A percentile compares a stretch with the other conserved stretches of the same genome.
Evolutionary conservation across 2,888 invertebrate genomes (phyloP).

Genomic region (Amorpha juglandis): DNA sequence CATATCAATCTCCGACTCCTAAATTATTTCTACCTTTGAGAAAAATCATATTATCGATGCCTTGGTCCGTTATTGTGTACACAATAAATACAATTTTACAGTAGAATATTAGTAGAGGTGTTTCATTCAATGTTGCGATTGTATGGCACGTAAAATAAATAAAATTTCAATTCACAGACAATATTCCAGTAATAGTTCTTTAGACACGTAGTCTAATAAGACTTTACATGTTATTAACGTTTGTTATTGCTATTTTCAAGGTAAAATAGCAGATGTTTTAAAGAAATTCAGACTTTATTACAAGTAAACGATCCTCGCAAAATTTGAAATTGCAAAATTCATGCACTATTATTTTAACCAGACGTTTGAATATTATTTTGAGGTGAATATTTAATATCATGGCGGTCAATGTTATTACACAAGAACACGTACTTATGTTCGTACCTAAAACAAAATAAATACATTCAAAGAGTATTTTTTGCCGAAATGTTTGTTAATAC

Average conservation of each 20-base stretch:
- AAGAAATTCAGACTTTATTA: background rate
- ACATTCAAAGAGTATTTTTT: too few relatives aligned
- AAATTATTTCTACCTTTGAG: too few relatives aligned
- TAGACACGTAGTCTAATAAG: background rate
- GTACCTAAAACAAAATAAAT: too few relatives aligned
- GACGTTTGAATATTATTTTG: background rate
- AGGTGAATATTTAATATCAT: too few relatives aligned
- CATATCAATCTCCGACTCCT: too few relatives aligned
- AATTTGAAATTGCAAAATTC: conserved; percentile 1
- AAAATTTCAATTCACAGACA: background rate
- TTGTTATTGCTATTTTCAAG: background rate
- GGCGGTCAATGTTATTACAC: background rate
- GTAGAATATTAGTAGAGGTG: too few relatives aligned
- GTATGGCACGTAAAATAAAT: background rate
- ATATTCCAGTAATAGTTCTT: background rate
- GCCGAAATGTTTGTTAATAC: too few relatives aligned
- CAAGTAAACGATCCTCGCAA: background rate
- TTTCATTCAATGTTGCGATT: too few relatives aligned
- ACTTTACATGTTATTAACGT: background rate
- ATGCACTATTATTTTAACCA: background rate
- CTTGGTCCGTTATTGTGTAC: too few relatives aligned
- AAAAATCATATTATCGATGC: too few relatives aligned
- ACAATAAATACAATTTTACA: too few relatives aligned
- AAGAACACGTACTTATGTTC: background rate
- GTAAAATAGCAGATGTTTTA: background rate